These are phyloP conservation scores for Cheilosia grossa DNA, from an alignment of 2,888 invertebrate species.

Conservation along the genomic window DNA sequence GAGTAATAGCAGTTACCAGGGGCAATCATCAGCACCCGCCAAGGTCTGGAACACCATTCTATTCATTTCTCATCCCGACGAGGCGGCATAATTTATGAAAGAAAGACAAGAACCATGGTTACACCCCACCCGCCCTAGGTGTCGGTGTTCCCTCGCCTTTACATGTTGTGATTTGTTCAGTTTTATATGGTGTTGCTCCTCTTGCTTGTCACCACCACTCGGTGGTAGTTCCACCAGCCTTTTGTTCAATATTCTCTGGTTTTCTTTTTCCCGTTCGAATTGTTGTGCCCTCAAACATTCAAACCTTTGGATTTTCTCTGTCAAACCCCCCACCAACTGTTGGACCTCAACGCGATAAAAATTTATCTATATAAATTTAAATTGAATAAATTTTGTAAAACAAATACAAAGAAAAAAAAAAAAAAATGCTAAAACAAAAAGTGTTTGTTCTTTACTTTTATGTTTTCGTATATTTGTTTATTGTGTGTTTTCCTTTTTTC, in stretches of 20 bases:
- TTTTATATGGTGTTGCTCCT: slow-evolving; percentile 24
- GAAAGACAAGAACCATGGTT: not conserved
- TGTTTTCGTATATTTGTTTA: slow-evolving; percentile 74
- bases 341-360: slow-evolving; percentile 13
- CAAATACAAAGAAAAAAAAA: slow-evolving; percentile 13
- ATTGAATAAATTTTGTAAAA: slow-evolving; percentile 47
- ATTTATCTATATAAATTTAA: slow-evolving; percentile 13
- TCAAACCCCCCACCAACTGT: slow-evolving; percentile 8
- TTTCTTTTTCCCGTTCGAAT: slow-evolving; percentile 5
- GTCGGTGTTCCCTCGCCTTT: not conserved
- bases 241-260: not conserved
- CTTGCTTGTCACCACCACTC: not conserved
- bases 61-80: slow-evolving; percentile 2
- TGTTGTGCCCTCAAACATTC: slow-evolving; percentile 2
- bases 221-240: not conserved
- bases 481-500: slow-evolving; percentile 75
- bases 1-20: slow-evolving; percentile 74
- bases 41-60: not conserved
- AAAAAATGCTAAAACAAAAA: slow-evolving; percentile 71
- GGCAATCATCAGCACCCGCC: not conserved
- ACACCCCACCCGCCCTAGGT: not conserved
- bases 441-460: slow-evolving; percentile 72
- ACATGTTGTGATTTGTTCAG: slow-evolving; percentile 44
- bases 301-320: not conserved
- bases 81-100: slow-evolving; percentile 11